These are phyloP conservation scores for Calypte anna DNA, from an alignment of 2,113 vertebrate species.

Conservation along the genomic window DNA sequence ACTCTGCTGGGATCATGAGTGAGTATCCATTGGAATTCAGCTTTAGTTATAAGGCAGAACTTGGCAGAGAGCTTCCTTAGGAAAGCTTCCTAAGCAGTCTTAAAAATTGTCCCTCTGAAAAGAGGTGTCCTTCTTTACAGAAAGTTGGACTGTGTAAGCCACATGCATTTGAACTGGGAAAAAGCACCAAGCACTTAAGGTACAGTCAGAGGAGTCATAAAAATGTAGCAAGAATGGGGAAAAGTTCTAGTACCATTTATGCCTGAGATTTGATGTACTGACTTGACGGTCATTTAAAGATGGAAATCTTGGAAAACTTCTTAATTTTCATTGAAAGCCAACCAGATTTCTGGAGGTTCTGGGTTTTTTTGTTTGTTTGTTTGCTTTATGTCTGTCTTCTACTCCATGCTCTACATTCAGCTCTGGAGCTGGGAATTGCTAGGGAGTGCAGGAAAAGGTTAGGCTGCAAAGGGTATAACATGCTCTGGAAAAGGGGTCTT, in stretches of 20 bases:
- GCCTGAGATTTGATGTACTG: background rate
- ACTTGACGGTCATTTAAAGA: background rate
- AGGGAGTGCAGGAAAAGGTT: background rate
- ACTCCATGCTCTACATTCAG: background rate
- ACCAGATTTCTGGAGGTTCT: background rate
- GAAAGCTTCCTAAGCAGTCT: background rate
- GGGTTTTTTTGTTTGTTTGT: background rate
- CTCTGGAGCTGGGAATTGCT: background rate
- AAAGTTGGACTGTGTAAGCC: background rate
- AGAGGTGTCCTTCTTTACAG: background rate
- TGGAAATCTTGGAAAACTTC: background rate
- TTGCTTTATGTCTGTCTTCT: background rate
- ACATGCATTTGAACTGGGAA: background rate
- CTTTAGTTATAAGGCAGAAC: background rate
- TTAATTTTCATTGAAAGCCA: background rate
- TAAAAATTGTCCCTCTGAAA: background rate
- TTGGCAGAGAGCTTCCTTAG: background rate
- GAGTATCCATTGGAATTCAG: background rate
- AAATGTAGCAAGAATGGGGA: background rate
- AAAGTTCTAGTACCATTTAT: background rate
- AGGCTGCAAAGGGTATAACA: background rate
- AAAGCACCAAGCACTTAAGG: background rate
- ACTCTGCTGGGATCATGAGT: background rate
- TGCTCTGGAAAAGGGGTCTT: background rate
- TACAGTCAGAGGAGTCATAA: background rate